Conservation (phyloP, 2,797 vertebrate species). For the Hypotaenidia philippensis region DNA sequence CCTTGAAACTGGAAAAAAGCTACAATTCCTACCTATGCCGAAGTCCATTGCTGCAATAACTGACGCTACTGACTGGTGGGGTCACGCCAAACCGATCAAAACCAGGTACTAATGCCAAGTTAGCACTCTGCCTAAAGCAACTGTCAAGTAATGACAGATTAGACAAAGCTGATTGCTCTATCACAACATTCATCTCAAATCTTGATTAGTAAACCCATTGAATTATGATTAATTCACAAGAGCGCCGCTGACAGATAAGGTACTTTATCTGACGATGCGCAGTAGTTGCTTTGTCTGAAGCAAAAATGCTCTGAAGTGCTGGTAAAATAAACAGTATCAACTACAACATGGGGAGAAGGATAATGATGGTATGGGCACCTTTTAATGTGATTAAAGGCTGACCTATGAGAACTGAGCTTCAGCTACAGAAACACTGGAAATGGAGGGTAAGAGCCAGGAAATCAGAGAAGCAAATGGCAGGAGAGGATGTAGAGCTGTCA, state of each 20-base stretch:
- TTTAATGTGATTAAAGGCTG: conserved; percentile 83
- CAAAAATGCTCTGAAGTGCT: conserved; percentile 77
- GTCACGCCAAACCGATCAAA: conserved; percentile 66
- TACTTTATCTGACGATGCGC: conserved; percentile 85
- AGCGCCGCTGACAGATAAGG: conserved; percentile 89
- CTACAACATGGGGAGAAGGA: conserved; percentile 67
- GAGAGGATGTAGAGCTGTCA: background rate
- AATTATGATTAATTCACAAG: conserved; percentile 93
- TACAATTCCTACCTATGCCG: background rate
- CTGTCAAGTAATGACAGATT: conserved; percentile 90
- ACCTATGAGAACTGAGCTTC: conserved; percentile 69
- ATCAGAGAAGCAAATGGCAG: background rate
- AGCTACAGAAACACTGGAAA: conserved; percentile 44
- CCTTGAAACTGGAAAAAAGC: conserved; percentile 18
- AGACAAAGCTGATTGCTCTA: conserved; percentile 92
- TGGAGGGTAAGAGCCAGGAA: background rate
- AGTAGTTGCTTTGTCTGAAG: conserved; percentile 83
- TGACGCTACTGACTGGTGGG: conserved; percentile 30
- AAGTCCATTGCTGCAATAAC: background rate
- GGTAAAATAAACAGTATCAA: conserved; percentile 87
- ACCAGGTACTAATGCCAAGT: conserved; percentile 82
- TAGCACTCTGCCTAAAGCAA: conserved; percentile 83
- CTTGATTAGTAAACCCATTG: conserved; percentile 93
- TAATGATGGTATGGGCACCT: conserved; percentile 76
- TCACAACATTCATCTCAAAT: conserved; percentile 94